Evolutionary conservation across 2,113 vertebrate species (phyloP), one percentile per base, ranked within the genome.

Genomic region (Actenoides hombroni): DNA sequence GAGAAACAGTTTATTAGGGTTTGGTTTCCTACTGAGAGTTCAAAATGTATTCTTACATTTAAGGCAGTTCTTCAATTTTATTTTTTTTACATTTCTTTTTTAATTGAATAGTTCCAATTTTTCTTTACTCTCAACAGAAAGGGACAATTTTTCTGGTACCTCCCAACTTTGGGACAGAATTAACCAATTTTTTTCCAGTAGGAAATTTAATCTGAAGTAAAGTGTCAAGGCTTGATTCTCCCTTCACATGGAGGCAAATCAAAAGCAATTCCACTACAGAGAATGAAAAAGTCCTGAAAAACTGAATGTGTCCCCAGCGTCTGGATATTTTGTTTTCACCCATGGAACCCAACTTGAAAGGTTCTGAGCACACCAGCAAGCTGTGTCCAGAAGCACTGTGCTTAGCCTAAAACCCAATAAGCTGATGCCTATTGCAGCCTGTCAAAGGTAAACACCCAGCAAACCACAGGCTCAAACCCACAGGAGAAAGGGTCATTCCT

Each of bases 361-460:
- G 4, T 53, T 49, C 35, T 61, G 28, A 83, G 35, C 39, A 80
- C 0, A 0, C 18, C 17, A 25, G 53, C 31, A 68, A 2, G 0
- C 46, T 33, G 12, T 7, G 5, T n/a, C 59, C 86, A 83, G 46
- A 86, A 77, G 77, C 12, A 74, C 2, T 56, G 49, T 5, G 3
- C 39, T 76, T 71, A 85, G 54, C 11, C 7, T 63, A 54, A 69
- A 87, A 49, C 24, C 19, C 5, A 80, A 1, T 17, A 35, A 56
- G 10, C 8, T 69, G 23, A 77, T 74, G 37, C n/a, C 33, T 40
- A 1, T 0, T 40, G 44, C 10, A 54, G 51, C 29, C 53, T 68
- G 14, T n/a, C 2, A 2, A 75, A 85, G 70, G 25, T 28, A 16
- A 94, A 71, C 7, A 63, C 11, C 5, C 31, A 67, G 42, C 44